Base-by-base conservation (phyloP, 2,888 invertebrate genomes). In the Pachymerium ferrugineum region DNA sequence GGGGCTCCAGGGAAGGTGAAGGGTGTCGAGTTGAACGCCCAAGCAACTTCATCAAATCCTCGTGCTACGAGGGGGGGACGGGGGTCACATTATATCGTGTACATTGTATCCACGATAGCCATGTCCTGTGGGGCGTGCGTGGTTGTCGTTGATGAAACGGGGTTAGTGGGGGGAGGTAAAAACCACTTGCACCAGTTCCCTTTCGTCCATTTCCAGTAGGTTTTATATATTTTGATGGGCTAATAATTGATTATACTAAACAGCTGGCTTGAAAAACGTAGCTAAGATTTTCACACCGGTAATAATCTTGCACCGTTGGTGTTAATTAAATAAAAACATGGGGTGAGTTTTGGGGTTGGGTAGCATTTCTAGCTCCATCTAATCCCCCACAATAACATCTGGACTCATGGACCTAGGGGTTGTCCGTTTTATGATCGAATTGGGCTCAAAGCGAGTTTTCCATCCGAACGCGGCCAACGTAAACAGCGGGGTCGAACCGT, bases 111-210 rank as follows among this genome's bases (percentile, higher is more conserved):
- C 62, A 28, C 62, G 62, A 62, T 62, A 62, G 62, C 62, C 62
- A 28, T 62, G 62, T 62, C 62, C 62, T 62, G 62, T 62, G 28
- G 62, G 62, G 62, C 62, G 62, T 62, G 62, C 62, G 47, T 54
- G 62, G 62, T 62, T 62, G 62, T 62, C 62, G 62, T 62, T 62
- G 62, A 62, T 62, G 62, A 62, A 62, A 62, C 62, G 62, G 62
- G 62, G 28, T 62, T 62, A 62, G 62, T 62, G 14, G 62, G 62
- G 62, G 62, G 62, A 28, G 25, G 62, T 28, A 28, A 62, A 54
- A 62, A 62, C 28, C 62, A 62, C 62, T 62, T 22, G 25, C 14
- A 4, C 62, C 25, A 5, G 47, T n/a, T 5, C 54, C 54, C n/a
- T n/a, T 62, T 62, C 62, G 28, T 62, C 62, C 62, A 62, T 62